Evolutionary conservation across 2,888 invertebrate genomes (phyloP).

Genomic region (Cephus pulcher): DNA sequence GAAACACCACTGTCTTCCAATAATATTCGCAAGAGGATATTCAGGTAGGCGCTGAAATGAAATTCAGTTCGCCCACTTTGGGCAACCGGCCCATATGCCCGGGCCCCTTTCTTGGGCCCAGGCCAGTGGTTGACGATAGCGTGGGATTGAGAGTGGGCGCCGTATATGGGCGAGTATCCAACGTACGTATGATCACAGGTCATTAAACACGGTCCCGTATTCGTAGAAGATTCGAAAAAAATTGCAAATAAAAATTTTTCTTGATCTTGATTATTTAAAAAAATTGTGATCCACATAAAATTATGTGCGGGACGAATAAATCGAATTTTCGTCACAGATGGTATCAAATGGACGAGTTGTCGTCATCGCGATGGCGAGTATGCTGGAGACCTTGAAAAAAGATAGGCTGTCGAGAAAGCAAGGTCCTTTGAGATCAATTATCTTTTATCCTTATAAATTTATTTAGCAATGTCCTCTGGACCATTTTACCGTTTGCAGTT

Average conservation of each 20-base stretch:
- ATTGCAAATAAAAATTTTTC: background rate
- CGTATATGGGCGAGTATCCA: background rate
- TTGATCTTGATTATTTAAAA: background rate
- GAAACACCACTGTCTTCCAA: background rate
- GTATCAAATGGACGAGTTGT: background rate
- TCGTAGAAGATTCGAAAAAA: background rate
- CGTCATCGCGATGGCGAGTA: background rate
- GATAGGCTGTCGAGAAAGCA: background rate
- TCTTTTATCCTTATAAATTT: background rate
- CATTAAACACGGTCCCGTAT: background rate
- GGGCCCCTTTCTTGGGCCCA: background rate
- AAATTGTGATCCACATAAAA: background rate
- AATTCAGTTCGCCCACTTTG: conserved; percentile 5
- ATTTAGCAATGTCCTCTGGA: background rate
- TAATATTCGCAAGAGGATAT: background rate
- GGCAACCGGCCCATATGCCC: background rate
- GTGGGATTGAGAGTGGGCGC: background rate
- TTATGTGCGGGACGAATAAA: background rate
- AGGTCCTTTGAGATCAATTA: background rate
- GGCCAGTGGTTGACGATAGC: background rate
- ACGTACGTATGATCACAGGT: background rate
- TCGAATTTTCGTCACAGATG: background rate
- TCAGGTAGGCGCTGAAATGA: background rate
- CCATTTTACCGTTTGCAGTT: background rate
- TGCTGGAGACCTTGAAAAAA: background rate